Evolutionary conservation across 1,140 invertebrate genomes (phyloP).

Genomic region (Tetranychus cinnabarinus): DNA sequence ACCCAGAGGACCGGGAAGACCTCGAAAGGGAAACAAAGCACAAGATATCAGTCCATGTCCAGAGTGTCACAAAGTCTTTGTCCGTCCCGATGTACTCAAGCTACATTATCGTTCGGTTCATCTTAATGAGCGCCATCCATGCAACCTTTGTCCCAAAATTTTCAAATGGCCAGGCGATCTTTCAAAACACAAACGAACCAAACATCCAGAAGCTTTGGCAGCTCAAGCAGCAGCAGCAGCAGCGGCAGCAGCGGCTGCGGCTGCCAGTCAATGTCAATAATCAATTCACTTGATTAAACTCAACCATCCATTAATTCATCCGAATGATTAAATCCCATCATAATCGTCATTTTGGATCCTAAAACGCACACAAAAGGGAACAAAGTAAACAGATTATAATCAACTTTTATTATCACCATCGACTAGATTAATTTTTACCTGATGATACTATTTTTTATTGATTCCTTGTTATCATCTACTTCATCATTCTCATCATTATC

Average conservation of each 20-base stretch:
- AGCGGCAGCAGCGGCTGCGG: neutral
- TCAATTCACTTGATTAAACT: too few relatives aligned
- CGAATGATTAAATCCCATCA: too few relatives aligned
- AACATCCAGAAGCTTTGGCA: neutral
- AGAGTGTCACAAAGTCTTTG: neutral
- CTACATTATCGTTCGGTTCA: constrained; percentile 1
- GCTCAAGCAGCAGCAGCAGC: neutral
- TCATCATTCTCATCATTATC: too few relatives aligned
- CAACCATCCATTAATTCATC: too few relatives aligned
- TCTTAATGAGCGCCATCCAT: neutral
- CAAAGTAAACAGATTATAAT: too few relatives aligned
- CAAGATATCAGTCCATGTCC: neutral
- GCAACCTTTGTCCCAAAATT: neutral
- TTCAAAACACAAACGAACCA: neutral
- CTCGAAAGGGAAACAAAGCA: neutral
- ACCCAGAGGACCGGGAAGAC: neutral
- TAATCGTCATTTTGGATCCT: too few relatives aligned
- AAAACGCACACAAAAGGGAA: too few relatives aligned
- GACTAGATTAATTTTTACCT: too few relatives aligned
- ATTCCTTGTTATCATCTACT: too few relatives aligned
- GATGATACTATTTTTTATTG: too few relatives aligned
- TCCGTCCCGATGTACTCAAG: neutral
- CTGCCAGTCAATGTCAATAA: too few relatives aligned
- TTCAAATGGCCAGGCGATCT: constrained; percentile 2
- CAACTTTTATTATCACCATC: too few relatives aligned